A percentile compares a stretch with the other conserved stretches of the same genome.
Conservation (phyloP, 2,888 invertebrate genomes). For the Hedya salicella region DNA sequence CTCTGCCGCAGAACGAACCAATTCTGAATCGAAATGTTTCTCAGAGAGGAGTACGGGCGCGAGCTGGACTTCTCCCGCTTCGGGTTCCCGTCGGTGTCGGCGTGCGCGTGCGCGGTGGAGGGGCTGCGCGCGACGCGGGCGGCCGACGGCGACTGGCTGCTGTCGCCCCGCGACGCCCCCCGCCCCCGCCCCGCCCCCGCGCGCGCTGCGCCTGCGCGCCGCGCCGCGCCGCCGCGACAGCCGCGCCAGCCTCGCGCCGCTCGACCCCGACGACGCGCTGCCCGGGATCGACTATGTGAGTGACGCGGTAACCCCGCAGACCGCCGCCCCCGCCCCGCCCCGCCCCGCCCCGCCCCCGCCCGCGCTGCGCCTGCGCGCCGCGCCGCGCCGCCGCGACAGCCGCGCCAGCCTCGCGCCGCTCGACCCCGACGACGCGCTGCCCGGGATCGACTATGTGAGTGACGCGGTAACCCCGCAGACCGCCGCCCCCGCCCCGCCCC, state of each 20-base stretch:
- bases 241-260: conserved; percentile 27
- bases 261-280: conserved; percentile 47
- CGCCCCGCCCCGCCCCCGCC: too few species aligned
- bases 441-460: too few species aligned
- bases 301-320: too few species aligned
- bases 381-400: too few species aligned
- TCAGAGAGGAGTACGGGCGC: conserved; percentile 64
- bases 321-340: too few species aligned
- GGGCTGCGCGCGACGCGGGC: conserved; percentile 51
- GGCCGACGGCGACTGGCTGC: conserved; percentile 43
- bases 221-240: conserved; percentile 34
- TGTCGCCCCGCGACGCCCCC: conserved; percentile 39
- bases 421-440: too few species aligned
- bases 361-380: too few species aligned
- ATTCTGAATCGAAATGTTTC: too few species aligned
- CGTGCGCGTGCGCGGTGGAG: conserved; percentile 60
- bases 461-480: too few species aligned
- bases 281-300: conserved; percentile 66
- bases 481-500: too few species aligned
- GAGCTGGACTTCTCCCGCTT: conserved; percentile 66
- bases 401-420: too few species aligned
- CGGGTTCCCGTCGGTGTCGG: conserved; percentile 67
- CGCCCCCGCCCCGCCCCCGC: conserved; percentile 30
- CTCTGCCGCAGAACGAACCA: too few species aligned
- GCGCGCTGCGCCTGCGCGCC: conserved; percentile 35